Evolutionary conservation across 2,113 vertebrate genomes (phyloP).

Genomic region (Ceyx margarethae): DNA sequence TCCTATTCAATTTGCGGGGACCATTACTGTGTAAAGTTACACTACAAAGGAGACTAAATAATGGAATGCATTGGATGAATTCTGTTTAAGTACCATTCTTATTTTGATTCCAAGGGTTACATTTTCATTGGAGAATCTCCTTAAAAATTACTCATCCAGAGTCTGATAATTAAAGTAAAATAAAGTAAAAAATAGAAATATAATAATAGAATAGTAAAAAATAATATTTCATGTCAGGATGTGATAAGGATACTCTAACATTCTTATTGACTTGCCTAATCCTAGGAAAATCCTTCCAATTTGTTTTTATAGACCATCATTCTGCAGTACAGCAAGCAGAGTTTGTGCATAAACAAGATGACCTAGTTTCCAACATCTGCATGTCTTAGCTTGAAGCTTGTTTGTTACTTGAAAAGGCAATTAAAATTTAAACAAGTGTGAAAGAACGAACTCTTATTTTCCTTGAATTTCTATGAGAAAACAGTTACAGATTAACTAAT

Average conservation of each 20-base stretch:
- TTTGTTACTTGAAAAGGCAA: slow-evolving; percentile 70
- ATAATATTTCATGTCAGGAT: neutral
- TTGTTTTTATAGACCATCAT: slow-evolving; percentile 26
- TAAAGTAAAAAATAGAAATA: neutral
- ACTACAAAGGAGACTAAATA: neutral
- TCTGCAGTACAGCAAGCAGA: slow-evolving; percentile 13
- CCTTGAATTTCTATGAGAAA: slow-evolving; percentile 28
- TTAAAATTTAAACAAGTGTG: slow-evolving; percentile 77
- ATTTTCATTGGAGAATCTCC: slow-evolving; percentile 2
- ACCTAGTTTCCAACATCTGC: slow-evolving; percentile 71
- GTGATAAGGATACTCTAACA: neutral
- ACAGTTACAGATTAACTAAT: slow-evolving; percentile 32
- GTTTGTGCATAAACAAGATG: slow-evolving; percentile 51
- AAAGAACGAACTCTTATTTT: slow-evolving; percentile 60
- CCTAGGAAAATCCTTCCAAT: neutral
- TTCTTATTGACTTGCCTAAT: slow-evolving; percentile 22
- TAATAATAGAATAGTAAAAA: neutral
- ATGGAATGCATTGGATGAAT: neutral
- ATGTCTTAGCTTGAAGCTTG: slow-evolving; percentile 67
- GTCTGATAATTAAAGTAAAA: neutral
- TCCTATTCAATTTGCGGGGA: neutral
- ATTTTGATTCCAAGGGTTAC: neutral
- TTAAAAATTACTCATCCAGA: neutral
- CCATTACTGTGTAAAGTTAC: neutral
- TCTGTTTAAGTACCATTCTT: neutral